phyloP scores from a whole-genome alignment of 35 echinoderm and acorn worm genomes.

The Heliocidaris tuberculata region DNA sequence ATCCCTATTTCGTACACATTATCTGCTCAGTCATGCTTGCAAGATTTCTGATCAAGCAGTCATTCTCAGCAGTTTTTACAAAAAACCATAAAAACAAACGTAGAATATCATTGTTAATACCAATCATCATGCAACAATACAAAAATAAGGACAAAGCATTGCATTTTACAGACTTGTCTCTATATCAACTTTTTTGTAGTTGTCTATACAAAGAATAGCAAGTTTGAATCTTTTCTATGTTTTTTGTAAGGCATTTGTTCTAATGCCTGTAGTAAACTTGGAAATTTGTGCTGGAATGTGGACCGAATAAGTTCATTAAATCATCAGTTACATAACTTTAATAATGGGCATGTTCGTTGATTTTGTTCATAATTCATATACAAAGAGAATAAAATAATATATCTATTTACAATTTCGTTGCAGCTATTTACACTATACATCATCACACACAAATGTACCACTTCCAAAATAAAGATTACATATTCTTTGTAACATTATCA shows the following conservation, averaged over 20 bases:
- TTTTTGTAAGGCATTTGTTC: too few relatives aligned
- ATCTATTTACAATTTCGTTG: conserved; percentile 14
- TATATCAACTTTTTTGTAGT: too few relatives aligned
- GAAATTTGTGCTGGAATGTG: not conserved
- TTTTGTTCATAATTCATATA: not conserved
- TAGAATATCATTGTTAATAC: too few relatives aligned
- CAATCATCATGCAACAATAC: not conserved
- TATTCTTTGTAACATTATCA: not conserved
- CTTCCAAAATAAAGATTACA: not conserved
- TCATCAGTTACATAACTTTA: not conserved
- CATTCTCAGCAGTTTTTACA: not conserved
- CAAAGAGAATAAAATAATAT: not conserved
- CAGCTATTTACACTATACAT: conserved; percentile 27
- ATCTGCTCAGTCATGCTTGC: not conserved
- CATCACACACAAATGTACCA: conserved; percentile 19
- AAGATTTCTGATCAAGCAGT: not conserved
- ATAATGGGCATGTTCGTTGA: not conserved
- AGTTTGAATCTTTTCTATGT: too few relatives aligned
- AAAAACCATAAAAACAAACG: too few relatives aligned
- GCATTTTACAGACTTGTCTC: too few relatives aligned
- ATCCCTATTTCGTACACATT: not conserved
- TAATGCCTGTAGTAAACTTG: too few relatives aligned
- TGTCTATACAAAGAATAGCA: too few relatives aligned
- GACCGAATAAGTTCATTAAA: not conserved
- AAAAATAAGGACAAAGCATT: not conserved